phyloP scores from a whole-genome alignment of 2,888 invertebrate genomes.

The Phymatocera aterrima region DNA sequence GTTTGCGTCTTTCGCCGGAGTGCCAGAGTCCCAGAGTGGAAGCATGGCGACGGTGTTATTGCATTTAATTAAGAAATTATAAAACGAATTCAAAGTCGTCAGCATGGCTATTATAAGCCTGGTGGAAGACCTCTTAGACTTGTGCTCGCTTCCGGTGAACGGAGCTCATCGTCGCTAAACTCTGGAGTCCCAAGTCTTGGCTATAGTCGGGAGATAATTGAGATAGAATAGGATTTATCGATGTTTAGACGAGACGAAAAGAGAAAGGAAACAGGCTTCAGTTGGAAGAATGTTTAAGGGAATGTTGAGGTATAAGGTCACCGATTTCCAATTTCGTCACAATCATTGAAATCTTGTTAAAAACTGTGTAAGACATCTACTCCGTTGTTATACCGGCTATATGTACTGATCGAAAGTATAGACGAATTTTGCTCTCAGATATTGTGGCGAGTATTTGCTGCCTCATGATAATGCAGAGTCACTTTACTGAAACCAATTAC shows the following conservation, averaged over 20 bases:
- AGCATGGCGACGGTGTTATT: slow-evolving; percentile 32
- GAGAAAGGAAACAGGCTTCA: too few species aligned
- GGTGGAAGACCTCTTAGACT: background rate
- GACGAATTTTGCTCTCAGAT: background rate
- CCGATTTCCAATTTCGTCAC: slow-evolving; percentile 20
- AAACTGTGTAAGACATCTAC: background rate
- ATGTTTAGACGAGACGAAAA: too few species aligned
- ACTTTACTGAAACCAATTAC: slow-evolving; percentile 34
- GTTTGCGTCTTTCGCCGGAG: background rate
- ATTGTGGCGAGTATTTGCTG: background rate
- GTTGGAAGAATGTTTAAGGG: too few species aligned
- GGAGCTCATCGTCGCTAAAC: background rate
- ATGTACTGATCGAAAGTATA: background rate
- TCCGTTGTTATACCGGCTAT: too few species aligned
- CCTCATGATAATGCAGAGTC: slow-evolving; percentile 16
- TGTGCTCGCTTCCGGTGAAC: background rate
- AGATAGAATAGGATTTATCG: too few species aligned
- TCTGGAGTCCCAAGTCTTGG: background rate
- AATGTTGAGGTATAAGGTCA: background rate
- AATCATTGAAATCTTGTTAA: background rate
- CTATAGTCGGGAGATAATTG: too few species aligned
- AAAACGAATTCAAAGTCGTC: slow-evolving; percentile 36
- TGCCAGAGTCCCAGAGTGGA: too few species aligned
- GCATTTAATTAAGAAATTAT: slow-evolving; percentile 40
- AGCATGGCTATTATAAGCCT: slow-evolving; percentile 27